These are phyloP conservation scores for Pseudomyrmex concolor DNA, from an alignment of 1,140 invertebrate species.

Conservation along the genomic window DNA sequence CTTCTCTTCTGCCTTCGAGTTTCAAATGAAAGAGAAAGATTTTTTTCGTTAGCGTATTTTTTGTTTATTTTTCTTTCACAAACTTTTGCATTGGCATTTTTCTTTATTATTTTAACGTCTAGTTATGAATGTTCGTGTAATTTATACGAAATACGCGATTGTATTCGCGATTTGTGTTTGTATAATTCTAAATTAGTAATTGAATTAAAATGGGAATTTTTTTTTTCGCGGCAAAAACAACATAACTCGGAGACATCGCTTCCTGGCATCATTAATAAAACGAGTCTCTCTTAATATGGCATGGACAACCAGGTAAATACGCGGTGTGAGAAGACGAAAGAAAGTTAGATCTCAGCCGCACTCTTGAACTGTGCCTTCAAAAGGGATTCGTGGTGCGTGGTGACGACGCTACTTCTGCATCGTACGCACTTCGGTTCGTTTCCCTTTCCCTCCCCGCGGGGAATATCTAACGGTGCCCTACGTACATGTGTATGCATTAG, in stretches of 20 bases:
- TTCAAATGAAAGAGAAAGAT: not conserved
- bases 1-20: no score
- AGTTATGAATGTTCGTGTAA: not conserved
- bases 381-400: not conserved
- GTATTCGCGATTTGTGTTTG: no score
- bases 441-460: not conserved
- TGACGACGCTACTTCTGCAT: conserved; percentile 20
- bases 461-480: conserved; percentile 46
- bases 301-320: conserved; percentile 2
- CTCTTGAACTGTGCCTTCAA: conserved; percentile 9
- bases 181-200: not conserved
- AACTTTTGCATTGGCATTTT: not conserved
- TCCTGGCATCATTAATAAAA: conserved; percentile 24
- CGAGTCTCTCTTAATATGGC: conserved; percentile 23
- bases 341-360: conserved; percentile 10
- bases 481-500: conserved; percentile 28
- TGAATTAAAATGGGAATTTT: not conserved
- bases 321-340: not conserved
- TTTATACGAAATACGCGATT: no score
- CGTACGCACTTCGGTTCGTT: conserved; percentile 15
- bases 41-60: not conserved
- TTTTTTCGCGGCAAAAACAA: not conserved
- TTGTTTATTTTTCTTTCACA: not conserved
- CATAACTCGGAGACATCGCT: conserved; percentile 33
- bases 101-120: not conserved